phyloP scores from a whole-genome alignment of 2,797 vertebrate genomes.

The Sebastes melanostomus region DNA sequence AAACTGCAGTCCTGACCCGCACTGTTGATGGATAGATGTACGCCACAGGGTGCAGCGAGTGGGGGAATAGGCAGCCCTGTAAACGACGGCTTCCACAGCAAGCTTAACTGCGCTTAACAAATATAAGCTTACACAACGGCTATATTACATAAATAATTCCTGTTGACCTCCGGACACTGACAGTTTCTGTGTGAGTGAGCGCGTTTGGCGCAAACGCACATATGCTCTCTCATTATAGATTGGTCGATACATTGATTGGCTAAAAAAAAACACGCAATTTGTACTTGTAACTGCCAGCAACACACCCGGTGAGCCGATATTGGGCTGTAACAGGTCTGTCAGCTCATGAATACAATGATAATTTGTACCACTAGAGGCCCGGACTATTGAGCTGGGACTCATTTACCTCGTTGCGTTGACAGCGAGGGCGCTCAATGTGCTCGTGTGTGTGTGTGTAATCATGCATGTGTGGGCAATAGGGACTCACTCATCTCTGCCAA shows the following conservation, averaged over 20 bases:
- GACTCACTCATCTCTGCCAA: slow-evolving; percentile 65
- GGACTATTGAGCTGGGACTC: slow-evolving; percentile 60
- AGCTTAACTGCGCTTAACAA: slow-evolving; percentile 61
- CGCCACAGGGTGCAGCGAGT: slow-evolving; percentile 53
- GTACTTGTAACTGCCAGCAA: slow-evolving; percentile 55
- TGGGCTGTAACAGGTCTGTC: slow-evolving; percentile 43
- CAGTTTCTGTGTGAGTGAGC: slow-evolving; percentile 9
- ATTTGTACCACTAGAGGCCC: slow-evolving; percentile 64
- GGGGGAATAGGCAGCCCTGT: slow-evolving; percentile 29
- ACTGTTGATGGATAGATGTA: slow-evolving; percentile 50
- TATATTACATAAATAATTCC: slow-evolving; percentile 52
- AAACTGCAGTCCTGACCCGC: slow-evolving; percentile 53
- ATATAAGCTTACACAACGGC: slow-evolving; percentile 42
- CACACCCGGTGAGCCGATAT: slow-evolving; percentile 29
- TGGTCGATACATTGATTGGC: slow-evolving; percentile 63
- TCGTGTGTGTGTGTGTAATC: slow-evolving; percentile 27
- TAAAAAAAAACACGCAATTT: slow-evolving; percentile 38
- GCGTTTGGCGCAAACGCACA: slow-evolving; percentile 13
- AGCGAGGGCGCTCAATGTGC: slow-evolving; percentile 42
- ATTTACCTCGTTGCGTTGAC: slow-evolving; percentile 61
- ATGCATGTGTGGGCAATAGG: slow-evolving; percentile 42
- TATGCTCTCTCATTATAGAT: slow-evolving; percentile 48
- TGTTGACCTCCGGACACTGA: slow-evolving; percentile 54
- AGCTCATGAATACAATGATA: slow-evolving; percentile 70
- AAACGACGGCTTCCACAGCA: slow-evolving; percentile 43